Conservation (phyloP, 2,888 invertebrate species). For the Drosophila lacicola region DNA sequence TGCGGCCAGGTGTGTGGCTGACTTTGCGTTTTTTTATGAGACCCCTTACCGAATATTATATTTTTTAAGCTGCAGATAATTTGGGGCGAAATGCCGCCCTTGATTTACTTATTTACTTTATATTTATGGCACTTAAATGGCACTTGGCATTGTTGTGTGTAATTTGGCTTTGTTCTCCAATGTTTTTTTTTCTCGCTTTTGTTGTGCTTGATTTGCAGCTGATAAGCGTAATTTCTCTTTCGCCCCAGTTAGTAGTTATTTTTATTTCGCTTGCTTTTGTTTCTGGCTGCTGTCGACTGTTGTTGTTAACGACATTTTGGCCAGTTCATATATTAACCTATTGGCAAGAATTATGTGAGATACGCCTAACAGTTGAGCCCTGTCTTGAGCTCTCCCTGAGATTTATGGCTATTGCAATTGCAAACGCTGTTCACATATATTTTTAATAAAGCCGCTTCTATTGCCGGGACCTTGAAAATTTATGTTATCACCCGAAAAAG, state of each 20-base stretch:
- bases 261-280: constrained; percentile 17
- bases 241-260: constrained; percentile 6
- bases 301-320: constrained; percentile 42
- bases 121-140: constrained; percentile 74
- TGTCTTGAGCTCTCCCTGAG: constrained; percentile 18
- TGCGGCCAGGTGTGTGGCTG: constrained; percentile 48
- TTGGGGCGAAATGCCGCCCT: constrained; percentile 44
- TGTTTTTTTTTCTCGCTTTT: constrained; percentile 29
- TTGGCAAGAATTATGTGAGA: constrained; percentile 61
- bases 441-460: constrained; percentile 17
- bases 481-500: neutral
- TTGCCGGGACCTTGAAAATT: neutral
- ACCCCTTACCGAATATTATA: constrained; percentile 24
- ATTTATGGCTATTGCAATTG: constrained; percentile 56
- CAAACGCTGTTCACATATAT: constrained; percentile 39
- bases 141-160: constrained; percentile 62
- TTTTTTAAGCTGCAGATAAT: constrained; percentile 69
- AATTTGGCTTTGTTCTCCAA: constrained; percentile 64
- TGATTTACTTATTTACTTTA: constrained; percentile 76
- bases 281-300: constrained; percentile 15
- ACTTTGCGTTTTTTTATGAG: constrained; percentile 40
- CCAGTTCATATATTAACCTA: constrained; percentile 65
- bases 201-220: constrained; percentile 47
- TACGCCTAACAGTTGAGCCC: constrained; percentile 17
- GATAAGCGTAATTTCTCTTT: constrained; percentile 64